Base-by-base conservation (phyloP, 2,797 vertebrate species). In the Apogon hyalosoma region DNA sequence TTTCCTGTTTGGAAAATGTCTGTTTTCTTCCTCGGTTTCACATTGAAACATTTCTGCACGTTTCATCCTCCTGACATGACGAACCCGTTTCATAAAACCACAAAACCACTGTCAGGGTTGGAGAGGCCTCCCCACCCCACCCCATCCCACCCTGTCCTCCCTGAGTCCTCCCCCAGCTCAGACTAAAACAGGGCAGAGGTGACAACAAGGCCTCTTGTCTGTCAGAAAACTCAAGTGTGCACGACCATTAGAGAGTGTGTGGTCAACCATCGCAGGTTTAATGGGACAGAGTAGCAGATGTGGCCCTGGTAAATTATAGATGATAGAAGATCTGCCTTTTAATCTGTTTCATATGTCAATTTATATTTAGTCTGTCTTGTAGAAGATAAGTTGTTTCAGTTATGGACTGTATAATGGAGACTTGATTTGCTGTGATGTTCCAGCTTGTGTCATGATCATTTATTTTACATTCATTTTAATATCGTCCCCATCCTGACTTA, bases 301-400 rank as follows among this genome's bases (percentile, higher is more conserved):
- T 87, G 86, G 5, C 84, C 75, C 82, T 82, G 62, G 53, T 92
- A 69, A 78, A 92, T 92, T 85, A 92, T 89, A 80, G 75, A 92
- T 90, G 87, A 88, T 21, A 51, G 24, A 38, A 61, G 75, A n/a
- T 56, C 38, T 42, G 36, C 28, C 53, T 36, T 54, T 54, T 33
- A 54, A 21, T 39, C 53, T 55, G 38, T 12, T 11, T 36, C 52
- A n/a, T 13, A 19, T 12, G 53, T 42, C 38, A 42, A 24, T 24
- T 28, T 28, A 28, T 28, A 28, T 28, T 28, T 28, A 28, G 24
- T 28, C 24, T 28, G 24, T 28, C 24, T 28, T 28, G 5, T 28
- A 28, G 24, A 28, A 28, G 24, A 28, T 28, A 28, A 28, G 3
- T 28, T 28, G 24, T 28, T 28, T 28, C 24, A 28, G 24, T 28